A percentile compares a stretch with the other conserved stretches of the same genome.
Evolutionary conservation across 2,113 vertebrate genomes (phyloP).

Genomic region (Amblyornis subalaris): DNA sequence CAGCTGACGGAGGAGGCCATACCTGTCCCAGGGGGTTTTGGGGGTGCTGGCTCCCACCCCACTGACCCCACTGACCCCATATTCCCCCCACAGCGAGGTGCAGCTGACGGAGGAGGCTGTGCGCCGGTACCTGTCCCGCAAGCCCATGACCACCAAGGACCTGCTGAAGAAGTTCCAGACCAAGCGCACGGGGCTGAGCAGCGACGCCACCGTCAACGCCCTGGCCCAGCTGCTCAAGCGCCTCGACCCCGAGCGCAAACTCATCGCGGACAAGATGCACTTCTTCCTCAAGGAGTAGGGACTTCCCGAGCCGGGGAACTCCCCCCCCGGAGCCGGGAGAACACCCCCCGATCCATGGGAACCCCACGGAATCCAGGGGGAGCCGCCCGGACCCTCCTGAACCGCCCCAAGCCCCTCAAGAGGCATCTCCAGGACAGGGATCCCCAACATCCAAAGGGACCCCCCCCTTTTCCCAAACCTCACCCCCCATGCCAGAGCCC

Average conservation of each 20-base stretch:
- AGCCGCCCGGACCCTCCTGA: too few species aligned
- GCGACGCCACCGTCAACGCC: not conserved
- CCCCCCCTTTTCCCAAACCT: not conserved
- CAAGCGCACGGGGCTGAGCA: not conserved
- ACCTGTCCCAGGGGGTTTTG: not conserved
- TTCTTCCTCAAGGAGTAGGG: not conserved
- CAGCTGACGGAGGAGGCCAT: not conserved
- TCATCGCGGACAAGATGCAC: not conserved
- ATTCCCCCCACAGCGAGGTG: not conserved
- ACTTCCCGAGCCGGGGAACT: rapidly evolving
- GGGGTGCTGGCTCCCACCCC: too few species aligned
- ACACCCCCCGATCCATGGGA: not conserved
- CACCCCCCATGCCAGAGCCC: too few species aligned
- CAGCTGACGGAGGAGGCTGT: not conserved
- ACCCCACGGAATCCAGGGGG: too few species aligned
- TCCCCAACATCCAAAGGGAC: too few species aligned
- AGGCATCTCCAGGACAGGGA: not conserved
- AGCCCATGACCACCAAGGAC: not conserved
- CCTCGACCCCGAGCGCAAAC: not conserved
- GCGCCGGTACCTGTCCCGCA: not conserved
- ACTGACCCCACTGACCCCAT: not conserved
- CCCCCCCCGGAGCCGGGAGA: too few species aligned
- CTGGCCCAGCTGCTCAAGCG: not conserved
- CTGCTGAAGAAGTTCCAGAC: not conserved
- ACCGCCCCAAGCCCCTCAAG: not conserved